Conservation (phyloP, 2,797 vertebrate genomes). For the Danio albolineatus region DNA sequence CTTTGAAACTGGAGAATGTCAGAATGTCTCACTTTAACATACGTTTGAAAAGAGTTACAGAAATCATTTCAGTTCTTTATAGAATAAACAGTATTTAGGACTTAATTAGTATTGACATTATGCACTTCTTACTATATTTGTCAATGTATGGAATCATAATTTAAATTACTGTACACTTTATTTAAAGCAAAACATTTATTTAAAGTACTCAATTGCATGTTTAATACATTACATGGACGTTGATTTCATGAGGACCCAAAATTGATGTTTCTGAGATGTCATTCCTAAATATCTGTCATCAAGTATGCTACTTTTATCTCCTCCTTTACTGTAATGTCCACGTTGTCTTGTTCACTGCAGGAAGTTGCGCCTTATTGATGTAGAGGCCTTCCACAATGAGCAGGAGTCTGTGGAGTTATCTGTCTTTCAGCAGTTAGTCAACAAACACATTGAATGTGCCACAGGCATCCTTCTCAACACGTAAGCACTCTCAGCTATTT, state of each 20-base stretch:
- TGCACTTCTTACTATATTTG: too few relatives aligned
- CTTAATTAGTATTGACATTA: too few relatives aligned
- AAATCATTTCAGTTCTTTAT: too few relatives aligned
- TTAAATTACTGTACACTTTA: too few relatives aligned
- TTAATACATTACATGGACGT: neutral
- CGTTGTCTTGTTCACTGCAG: constrained; percentile 69
- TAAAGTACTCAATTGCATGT: neutral
- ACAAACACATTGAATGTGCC: constrained; percentile 78
- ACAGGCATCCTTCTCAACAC: constrained; percentile 79
- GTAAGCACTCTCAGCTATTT: constrained; percentile 70
- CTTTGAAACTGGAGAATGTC: neutral
- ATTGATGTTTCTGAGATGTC: neutral
- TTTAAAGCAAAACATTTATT: neutral
- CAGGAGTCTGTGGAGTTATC: constrained; percentile 83
- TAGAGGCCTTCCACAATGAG: constrained; percentile 78
- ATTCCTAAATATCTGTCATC: neutral
- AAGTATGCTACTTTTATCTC: neutral
- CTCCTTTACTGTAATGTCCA: neutral
- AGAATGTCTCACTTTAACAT: too few relatives aligned
- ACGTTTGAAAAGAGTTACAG: too few relatives aligned
- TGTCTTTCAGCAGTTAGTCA: constrained; percentile 79
- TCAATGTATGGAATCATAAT: too few relatives aligned
- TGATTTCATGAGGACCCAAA: neutral
- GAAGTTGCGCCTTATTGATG: constrained; percentile 83
- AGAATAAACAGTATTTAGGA: too few relatives aligned